Evolutionary conservation across 1,140 invertebrate genomes (phyloP).

Genomic region (Aporrectodea caliginosa): DNA sequence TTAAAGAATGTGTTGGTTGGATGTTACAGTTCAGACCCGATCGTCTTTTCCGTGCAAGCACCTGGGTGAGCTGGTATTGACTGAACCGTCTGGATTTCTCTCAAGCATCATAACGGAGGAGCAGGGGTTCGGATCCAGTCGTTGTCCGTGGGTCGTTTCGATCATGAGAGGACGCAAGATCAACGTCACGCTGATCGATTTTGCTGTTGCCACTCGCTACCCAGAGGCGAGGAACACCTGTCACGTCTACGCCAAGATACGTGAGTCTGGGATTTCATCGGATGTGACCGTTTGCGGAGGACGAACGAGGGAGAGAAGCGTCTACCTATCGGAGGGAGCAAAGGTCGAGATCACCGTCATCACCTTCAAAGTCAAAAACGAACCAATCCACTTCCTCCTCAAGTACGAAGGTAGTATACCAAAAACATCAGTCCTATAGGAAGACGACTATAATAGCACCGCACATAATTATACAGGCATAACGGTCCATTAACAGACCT

Average conservation of each 20-base stretch:
- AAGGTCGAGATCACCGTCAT: constrained; percentile 26
- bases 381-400: constrained; percentile 22
- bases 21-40: constrained; percentile 9
- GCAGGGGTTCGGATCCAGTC: constrained; percentile 12
- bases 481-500: too few species aligned
- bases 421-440: too few species aligned
- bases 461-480: too few species aligned
- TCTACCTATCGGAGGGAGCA: constrained; percentile 22
- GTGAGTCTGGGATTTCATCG: neutral
- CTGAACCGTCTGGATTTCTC: constrained; percentile 11
- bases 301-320: constrained; percentile 9
- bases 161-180: constrained; percentile 20
- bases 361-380: neutral
- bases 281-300: constrained; percentile 20
- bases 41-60: constrained; percentile 18
- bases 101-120: constrained; percentile 27
- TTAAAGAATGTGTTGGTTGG: neutral
- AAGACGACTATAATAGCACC: too few species aligned
- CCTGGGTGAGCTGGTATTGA: constrained; percentile 13
- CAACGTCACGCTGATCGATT: constrained; percentile 30
- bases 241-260: constrained; percentile 20
- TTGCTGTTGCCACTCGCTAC: neutral
- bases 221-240: constrained; percentile 8
- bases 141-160: constrained; percentile 29
- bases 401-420: constrained; percentile 30